Conservation (phyloP, 2,113 vertebrate species). For the Myotis brandtii region DNA sequence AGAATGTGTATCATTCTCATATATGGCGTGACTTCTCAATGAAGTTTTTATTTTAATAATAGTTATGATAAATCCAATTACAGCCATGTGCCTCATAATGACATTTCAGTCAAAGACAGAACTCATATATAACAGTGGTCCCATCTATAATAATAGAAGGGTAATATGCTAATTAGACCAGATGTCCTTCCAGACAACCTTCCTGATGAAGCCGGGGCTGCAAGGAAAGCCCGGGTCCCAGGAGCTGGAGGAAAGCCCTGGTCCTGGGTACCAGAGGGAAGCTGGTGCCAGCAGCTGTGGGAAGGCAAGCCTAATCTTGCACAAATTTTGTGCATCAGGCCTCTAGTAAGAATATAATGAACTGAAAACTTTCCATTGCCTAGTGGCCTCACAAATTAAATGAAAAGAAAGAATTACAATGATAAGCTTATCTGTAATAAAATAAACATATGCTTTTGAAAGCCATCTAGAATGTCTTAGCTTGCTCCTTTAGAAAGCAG, state of each 20-base stretch:
- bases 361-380: neutral
- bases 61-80: neutral
- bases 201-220: too few relatives aligned
- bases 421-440: neutral
- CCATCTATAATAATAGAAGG: too few relatives aligned
- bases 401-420: neutral
- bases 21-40: neutral
- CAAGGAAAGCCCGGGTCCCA: too few relatives aligned
- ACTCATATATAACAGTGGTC: neutral
- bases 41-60: neutral
- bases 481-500: neutral
- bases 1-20: neutral
- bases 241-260: too few relatives aligned
- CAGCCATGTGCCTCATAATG: neutral
- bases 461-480: neutral
- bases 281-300: too few relatives aligned
- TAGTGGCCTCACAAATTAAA: neutral
- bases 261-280: too few relatives aligned
- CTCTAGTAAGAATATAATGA: neutral
- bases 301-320: too few relatives aligned
- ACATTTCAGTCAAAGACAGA: neutral
- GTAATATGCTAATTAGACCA: too few relatives aligned
- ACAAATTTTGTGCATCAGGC: too few relatives aligned
- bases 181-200: too few relatives aligned
- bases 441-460: neutral